These are phyloP conservation scores for Ariopsis seemanni DNA, from an alignment of 2,113 vertebrate species.

Conservation along the genomic window DNA sequence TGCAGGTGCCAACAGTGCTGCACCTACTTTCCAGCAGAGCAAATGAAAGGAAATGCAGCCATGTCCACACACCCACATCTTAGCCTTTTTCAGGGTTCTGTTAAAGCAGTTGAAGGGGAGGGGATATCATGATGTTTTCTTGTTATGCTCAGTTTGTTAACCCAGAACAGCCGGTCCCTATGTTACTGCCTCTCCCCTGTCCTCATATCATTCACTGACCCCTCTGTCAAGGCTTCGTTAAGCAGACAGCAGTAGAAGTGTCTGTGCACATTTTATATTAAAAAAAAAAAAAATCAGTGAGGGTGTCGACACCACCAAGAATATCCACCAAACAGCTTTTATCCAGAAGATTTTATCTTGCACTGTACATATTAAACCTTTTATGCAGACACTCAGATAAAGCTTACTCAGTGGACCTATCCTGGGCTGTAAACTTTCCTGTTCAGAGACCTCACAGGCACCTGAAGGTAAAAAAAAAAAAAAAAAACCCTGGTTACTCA, in stretches of 20 bases:
- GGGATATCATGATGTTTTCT: background rate
- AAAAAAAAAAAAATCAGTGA: conserved; percentile 57
- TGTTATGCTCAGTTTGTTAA: conserved; percentile 19
- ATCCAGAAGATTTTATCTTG: conserved; percentile 71
- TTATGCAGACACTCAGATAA: conserved; percentile 64
- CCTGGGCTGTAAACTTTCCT: conserved; percentile 64
- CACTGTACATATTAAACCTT: conserved; percentile 67
- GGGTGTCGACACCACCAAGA: conserved; percentile 53
- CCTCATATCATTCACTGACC: background rate
- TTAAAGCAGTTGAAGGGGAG: conserved; percentile 19
- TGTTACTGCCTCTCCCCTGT: conserved; percentile 15
- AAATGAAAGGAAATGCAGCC: conserved; percentile 68
- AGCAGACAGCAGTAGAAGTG: conserved; percentile 31
- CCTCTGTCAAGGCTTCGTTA: conserved; percentile 56
- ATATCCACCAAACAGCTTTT: conserved; percentile 73
- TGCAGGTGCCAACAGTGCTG: conserved; percentile 89
- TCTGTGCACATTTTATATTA: conserved; percentile 19
- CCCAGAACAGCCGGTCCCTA: background rate
- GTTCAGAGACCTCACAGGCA: conserved; percentile 68
- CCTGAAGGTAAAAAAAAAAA: conserved; percentile 58
- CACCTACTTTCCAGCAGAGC: conserved; percentile 85
- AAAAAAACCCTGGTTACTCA: conserved; percentile 64
- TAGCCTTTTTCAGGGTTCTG: conserved; percentile 38
- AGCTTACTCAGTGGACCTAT: conserved; percentile 63
- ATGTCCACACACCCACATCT: conserved; percentile 17